Evolutionary conservation across 2,888 invertebrate genomes (phyloP).

Genomic region (Hanleya hanleyi): DNA sequence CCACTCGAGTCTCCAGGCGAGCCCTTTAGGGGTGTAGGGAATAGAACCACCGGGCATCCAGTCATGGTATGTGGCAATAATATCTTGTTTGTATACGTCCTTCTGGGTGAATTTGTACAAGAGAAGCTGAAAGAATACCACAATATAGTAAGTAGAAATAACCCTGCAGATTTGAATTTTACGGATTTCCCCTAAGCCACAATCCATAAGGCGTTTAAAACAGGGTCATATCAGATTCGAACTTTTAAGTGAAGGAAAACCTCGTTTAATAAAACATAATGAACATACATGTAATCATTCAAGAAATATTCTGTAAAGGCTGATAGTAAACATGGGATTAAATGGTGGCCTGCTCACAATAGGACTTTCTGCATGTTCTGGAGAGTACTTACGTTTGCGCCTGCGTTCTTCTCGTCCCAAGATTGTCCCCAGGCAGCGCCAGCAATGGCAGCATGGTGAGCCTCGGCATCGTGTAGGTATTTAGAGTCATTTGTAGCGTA

Average conservation of each 20-base stretch:
- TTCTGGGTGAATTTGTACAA: constrained; percentile 25
- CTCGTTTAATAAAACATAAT: no score
- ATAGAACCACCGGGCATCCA: constrained; percentile 23
- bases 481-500: constrained; percentile 34
- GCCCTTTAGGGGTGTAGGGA: constrained; percentile 19
- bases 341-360: no score
- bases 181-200: no score
- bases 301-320: no score
- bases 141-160: neutral
- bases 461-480: constrained; percentile 27
- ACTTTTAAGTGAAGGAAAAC: no score
- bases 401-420: constrained; percentile 42
- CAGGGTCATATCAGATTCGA: no score
- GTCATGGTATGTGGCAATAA: constrained; percentile 26
- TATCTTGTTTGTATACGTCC: constrained; percentile 13
- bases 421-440: constrained; percentile 23
- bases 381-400: constrained; percentile 17
- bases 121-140: constrained; percentile 33
- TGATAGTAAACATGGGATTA: no score
- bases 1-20: constrained; percentile 22
- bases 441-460: neutral
- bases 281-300: no score
- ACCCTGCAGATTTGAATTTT: no score
- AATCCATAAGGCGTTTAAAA: no score
- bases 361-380: no score